Evolutionary conservation across 2,888 invertebrate species (phyloP).

Genomic region (Blastobasis adustella): DNA sequence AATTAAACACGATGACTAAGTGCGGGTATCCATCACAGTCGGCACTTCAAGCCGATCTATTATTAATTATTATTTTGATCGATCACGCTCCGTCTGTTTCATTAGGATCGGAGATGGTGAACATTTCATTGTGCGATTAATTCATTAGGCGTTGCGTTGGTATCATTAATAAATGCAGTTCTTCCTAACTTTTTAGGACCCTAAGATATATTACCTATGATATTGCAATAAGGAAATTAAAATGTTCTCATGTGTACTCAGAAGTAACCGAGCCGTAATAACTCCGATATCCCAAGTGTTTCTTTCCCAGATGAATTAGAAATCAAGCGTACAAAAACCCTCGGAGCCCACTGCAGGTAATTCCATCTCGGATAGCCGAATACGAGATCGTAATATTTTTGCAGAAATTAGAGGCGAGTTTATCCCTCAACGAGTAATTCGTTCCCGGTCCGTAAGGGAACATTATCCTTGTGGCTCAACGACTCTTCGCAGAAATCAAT

Average conservation of each 20-base stretch:
- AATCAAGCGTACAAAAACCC: constrained; percentile 5
- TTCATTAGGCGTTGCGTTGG: constrained; percentile 18
- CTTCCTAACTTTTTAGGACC: constrained; percentile 16
- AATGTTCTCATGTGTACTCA: background rate
- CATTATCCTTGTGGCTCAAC: constrained; percentile 59
- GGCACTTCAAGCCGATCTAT: constrained; percentile 55
- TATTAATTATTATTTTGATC: constrained; percentile 74
- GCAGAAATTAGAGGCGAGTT: constrained; percentile 61
- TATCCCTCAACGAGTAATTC: constrained; percentile 68
- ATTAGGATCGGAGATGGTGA: constrained; percentile 50
- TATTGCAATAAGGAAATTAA: background rate
- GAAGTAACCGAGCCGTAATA: background rate
- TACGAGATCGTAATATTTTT: constrained; percentile 46
- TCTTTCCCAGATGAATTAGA: too few relatives aligned
- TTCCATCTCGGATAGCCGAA: constrained; percentile 44
- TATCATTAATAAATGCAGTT: constrained; percentile 52
- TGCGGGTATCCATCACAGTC: constrained; percentile 60
- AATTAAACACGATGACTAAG: constrained; percentile 74
- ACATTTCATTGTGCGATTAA: constrained; percentile 33
- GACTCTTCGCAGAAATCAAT: constrained; percentile 66
- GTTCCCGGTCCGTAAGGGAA: constrained; percentile 56
- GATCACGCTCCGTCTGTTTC: constrained; percentile 66
- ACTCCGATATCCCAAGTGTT: background rate
- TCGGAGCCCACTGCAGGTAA: constrained; percentile 39
- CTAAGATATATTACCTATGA: too few relatives aligned